Percentiles rank a stretch among this genome's conserved stretches.
Evolutionary conservation across 2,888 invertebrate genomes (phyloP).

Genomic region (Deilephila porcellus): DNA sequence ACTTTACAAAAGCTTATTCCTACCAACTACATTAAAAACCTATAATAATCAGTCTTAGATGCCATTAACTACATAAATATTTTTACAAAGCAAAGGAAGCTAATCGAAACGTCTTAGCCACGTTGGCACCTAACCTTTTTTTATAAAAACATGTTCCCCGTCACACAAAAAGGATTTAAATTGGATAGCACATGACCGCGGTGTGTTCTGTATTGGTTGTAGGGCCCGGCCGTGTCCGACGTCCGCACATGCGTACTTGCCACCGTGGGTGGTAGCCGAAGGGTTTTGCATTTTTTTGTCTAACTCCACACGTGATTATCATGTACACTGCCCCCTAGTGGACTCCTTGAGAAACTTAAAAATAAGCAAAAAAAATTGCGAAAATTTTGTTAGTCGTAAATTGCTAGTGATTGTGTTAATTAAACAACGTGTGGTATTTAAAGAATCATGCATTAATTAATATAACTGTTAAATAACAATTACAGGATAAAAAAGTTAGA

Average conservation of each 20-base stretch:
- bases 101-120: no score
- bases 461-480: no score
- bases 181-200: constrained; percentile 3
- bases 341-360: constrained; percentile 43
- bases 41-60: no score
- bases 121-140: neutral
- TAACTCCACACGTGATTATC: constrained; percentile 59
- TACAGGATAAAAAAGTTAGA: no score
- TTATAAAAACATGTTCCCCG: constrained; percentile 9
- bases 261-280: constrained; percentile 52
- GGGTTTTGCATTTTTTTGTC: constrained; percentile 48
- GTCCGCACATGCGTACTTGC: constrained; percentile 54
- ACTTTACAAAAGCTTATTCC: no score
- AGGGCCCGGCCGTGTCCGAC: constrained; percentile 33
- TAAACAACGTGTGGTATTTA: no score
- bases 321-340: constrained; percentile 53
- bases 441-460: no score
- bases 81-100: neutral
- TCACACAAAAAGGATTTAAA: constrained; percentile 20
- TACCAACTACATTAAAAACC: no score
- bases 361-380: no score
- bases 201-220: constrained; percentile 38
- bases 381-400: no score
- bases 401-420: no score
- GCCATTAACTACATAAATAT: neutral